Percentiles rank a stretch among this genome's conserved stretches.
phyloP scores from a whole-genome alignment of 2,113 vertebrate species.

The Epinephelus fuscoguttatus region DNA sequence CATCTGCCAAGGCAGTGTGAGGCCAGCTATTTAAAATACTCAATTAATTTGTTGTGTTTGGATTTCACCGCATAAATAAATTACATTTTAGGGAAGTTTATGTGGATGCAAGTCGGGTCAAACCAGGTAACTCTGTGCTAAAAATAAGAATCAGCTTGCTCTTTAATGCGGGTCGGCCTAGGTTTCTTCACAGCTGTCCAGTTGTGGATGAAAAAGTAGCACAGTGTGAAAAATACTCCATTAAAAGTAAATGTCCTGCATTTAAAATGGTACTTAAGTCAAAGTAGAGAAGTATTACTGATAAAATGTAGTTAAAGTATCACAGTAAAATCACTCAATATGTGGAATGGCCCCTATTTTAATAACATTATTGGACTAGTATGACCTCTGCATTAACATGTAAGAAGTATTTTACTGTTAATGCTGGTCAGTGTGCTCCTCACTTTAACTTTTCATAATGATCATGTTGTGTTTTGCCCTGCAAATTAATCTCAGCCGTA shows the following conservation, averaged over 20 bases:
- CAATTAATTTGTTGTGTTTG: conserved; percentile 7
- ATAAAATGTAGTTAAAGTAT: background rate
- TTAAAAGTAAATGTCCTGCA: background rate
- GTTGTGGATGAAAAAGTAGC: background rate
- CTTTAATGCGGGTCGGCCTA: background rate
- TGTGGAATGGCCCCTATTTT: too few species aligned
- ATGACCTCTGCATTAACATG: background rate
- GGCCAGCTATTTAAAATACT: conserved; percentile 6
- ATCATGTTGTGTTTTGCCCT: too few species aligned
- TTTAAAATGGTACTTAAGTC: background rate
- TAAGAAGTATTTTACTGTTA: background rate
- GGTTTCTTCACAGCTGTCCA: background rate
- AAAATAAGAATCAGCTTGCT: background rate
- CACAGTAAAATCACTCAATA: background rate
- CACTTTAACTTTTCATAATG: too few species aligned
- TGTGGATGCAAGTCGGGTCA: background rate
- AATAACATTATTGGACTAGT: background rate
- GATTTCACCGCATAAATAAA: conserved; percentile 4
- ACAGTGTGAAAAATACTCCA: background rate
- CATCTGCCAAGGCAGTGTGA: conserved; percentile 7
- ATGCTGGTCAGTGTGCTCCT: background rate
- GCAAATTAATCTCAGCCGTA: too few species aligned
- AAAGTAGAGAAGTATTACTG: background rate
- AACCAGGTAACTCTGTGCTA: background rate
- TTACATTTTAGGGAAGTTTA: background rate